Evolutionary conservation across 1,140 invertebrate genomes (phyloP).

Genomic region (Mactra quadrangularis): DNA sequence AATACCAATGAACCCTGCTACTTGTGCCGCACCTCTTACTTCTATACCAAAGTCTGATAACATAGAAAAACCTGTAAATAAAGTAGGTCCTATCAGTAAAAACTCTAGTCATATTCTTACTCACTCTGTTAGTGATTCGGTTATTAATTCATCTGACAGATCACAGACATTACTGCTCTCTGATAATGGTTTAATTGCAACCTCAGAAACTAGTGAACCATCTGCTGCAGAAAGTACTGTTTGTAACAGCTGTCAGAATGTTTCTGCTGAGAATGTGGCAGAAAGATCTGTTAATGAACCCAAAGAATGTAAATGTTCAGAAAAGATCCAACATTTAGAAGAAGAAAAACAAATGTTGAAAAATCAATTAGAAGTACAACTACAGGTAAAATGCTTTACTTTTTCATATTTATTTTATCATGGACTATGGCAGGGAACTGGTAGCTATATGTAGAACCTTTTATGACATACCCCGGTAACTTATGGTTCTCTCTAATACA

Average conservation of each 20-base stretch:
- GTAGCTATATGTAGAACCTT: too few relatives aligned
- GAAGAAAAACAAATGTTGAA: conserved; percentile 68
- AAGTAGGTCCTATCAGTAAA: conserved; percentile 53
- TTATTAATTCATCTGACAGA: conserved; percentile 16
- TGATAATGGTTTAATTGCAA: too few relatives aligned
- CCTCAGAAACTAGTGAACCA: too few relatives aligned
- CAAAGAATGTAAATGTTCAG: conserved; percentile 36
- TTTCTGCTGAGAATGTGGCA: conserved; percentile 2
- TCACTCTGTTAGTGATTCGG: conserved; percentile 53
- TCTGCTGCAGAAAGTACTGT: too few relatives aligned
- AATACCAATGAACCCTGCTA: background rate
- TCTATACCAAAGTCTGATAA: background rate
- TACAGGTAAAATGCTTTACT: conserved; percentile 77
- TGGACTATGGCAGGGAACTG: too few relatives aligned
- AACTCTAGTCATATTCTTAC: background rate
- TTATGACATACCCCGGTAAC: too few relatives aligned
- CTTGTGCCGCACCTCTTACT: too few relatives aligned
- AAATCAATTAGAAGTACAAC: conserved; percentile 76
- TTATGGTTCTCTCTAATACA: too few relatives aligned
- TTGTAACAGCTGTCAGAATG: background rate
- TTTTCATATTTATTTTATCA: too few relatives aligned
- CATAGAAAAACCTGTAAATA: conserved; percentile 52
- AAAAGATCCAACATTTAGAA: conserved; percentile 59
- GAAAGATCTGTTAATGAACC: background rate
- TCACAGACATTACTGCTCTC: background rate